Evolutionary conservation across 2,888 invertebrate genomes (phyloP), one percentile per base, ranked within the genome.

Genomic region (Limnephilus rhombicus): DNA sequence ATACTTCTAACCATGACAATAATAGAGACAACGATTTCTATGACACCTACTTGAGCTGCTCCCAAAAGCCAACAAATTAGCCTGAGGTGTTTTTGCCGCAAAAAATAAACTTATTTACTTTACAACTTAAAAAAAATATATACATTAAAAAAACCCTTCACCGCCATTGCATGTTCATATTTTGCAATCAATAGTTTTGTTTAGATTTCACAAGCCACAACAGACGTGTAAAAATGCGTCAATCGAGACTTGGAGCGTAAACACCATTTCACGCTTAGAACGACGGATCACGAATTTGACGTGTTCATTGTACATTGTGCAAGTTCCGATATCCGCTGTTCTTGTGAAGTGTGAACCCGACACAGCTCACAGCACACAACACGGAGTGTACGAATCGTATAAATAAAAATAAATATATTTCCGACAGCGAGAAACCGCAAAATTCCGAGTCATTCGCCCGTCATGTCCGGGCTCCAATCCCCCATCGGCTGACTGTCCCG

Each of bases 391-490:
- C 31, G 31, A 82, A 5, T 29, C 18, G 34, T 31, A 34, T 83
- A 83, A 83, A 86, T 53, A 86, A 86, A 86, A 83, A 86, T 86
- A 86, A 86, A 86, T 86, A 86, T 41, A 41, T 37, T 85, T 86
- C 53, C 49, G 37, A 86, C 53, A 86, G 15, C 68, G 85, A 85
- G 45, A 86, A 86, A 86, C 86, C 86, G 86, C 86, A 86, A 86
- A 45, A 45, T 86, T 53, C 86, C 45, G 49, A 49, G 53, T 7
- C 53, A 86, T 29, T 86, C 86, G 45, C 29, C 86, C 86, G 86
- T 83, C 82, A 31, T 37, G 31, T 31, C 82, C 82, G 82, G 34
- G 68, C 68, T 68, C 68, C 68, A n/a, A n/a, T 68, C 68, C 24
- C 24, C 68, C 68, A 68, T 68, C 24, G 68, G 68, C 24, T n/a